A percentile compares a stretch with the other conserved stretches of the same genome.
Conservation (phyloP, 2,113 vertebrate species). For the Grus americana region DNA sequence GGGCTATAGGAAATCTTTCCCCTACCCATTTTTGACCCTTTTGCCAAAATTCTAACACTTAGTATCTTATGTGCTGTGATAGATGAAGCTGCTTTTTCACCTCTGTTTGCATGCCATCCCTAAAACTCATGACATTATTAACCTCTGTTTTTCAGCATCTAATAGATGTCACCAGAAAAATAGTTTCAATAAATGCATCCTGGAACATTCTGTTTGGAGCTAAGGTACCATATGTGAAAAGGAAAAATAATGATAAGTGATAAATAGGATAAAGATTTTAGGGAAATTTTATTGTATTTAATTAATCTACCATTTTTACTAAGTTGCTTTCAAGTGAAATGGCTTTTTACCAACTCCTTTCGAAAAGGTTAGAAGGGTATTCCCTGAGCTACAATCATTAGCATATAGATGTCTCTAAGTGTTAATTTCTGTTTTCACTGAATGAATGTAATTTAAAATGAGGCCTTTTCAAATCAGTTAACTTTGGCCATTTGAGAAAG, state of each 20-base stretch:
- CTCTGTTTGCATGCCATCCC: conserved; percentile 23
- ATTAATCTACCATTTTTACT: conserved; percentile 81
- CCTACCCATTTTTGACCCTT: background rate
- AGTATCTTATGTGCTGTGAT: conserved; percentile 3
- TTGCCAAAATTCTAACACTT: conserved; percentile 46
- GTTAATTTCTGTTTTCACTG: conserved; percentile 84
- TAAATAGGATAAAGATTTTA: conserved; percentile 77
- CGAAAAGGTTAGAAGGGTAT: conserved; percentile 84
- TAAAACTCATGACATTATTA: conserved; percentile 52
- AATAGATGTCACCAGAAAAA: conserved; percentile 55
- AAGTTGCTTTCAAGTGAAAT: conserved; percentile 84
- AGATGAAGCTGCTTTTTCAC: conserved; percentile 32
- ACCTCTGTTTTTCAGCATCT: conserved; percentile 65
- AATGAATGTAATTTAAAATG: conserved; percentile 83
- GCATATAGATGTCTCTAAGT: conserved; percentile 84
- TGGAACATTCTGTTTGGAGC: conserved; percentile 50
- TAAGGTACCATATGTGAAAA: conserved; percentile 52
- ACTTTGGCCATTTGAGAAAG: conserved; percentile 78
- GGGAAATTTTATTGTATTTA: conserved; percentile 81
- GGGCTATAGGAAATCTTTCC: background rate
- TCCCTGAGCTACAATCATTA: conserved; percentile 83
- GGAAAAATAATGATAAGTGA: conserved; percentile 70
- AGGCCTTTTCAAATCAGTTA: conserved; percentile 81
- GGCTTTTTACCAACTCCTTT: conserved; percentile 78
- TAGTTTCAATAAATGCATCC: conserved; percentile 60